Base-by-base conservation (phyloP, 1,140 invertebrate genomes). In the Drosophila nigromelanica region DNA sequence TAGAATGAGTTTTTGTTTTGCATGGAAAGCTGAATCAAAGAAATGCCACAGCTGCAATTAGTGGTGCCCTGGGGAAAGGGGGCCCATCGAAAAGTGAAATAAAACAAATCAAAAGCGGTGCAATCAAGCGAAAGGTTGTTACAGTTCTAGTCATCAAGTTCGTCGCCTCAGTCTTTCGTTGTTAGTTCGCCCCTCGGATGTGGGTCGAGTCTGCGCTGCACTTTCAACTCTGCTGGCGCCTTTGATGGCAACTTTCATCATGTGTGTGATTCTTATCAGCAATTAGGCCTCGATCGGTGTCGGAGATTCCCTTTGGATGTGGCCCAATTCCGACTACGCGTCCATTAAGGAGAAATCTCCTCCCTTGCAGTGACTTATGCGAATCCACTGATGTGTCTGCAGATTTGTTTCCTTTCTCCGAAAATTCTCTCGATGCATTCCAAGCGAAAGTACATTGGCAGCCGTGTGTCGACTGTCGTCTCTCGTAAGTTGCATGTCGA, bases 1-100 rank as follows among this genome's bases (percentile, higher is more conserved):
- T 55, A 70, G 82, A 87, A 87, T 78, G 61, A 47, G 14, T 78
- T 81, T 87, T 69, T 80, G 66, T 55, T 73, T 76, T 85, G 77
- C 77, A 74, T 86, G 75, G 69, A 85, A 80, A 80, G 78, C 52
- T 50, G 37, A 64, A 66, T 70, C 47, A 37, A 75, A 71, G 40
- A 74, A 70, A 60, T 67, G 73, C 42, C 40, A 42, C 30, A 42
- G 35, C 54, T 70, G 81, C 78, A 87, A 87, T 87, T 87, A 87
- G 64, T 62, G 40, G 62, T 52, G 69, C 70, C 66, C 70, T 54
- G 21, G 33, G 40, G 37, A 11, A 21, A 45, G 30, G 27, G 14
- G 47, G 45, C 24, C 14, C 40, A 52, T 73, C 60, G 54, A 80
- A 85, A 85, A 86, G 81, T 75, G 73, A 85, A 85, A 80, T 60